Percentiles rank a stretch among this genome's conserved stretches.
These are phyloP conservation scores for Drosophila longiperda DNA, from an alignment of 2,888 invertebrate genomes.

Conservation along the genomic window DNA sequence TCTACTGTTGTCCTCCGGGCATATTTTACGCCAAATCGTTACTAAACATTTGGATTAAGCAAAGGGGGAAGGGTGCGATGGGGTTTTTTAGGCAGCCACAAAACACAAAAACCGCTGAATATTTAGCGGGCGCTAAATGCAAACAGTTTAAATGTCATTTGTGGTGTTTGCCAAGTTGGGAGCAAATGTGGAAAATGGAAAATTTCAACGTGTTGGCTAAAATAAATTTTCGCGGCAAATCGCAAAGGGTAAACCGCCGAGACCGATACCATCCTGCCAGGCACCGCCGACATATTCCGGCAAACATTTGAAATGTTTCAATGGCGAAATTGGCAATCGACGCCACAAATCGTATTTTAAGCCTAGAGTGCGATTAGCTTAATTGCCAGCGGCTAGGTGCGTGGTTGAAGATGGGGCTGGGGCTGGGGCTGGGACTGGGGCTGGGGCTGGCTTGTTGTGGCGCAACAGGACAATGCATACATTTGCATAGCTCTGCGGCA, in stretches of 20 bases:
- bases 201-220: constrained; percentile 51
- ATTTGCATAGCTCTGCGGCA: constrained; percentile 70
- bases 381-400: constrained; percentile 78
- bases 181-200: constrained; percentile 33
- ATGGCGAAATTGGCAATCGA: constrained; percentile 72
- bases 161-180: constrained; percentile 26
- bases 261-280: not conserved
- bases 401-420: not conserved
- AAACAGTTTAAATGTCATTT: constrained; percentile 76
- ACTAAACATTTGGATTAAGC: constrained; percentile 59
- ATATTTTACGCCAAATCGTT: constrained; percentile 29
- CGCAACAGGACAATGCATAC: constrained; percentile 76
- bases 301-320: constrained; percentile 41
- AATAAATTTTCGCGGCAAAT: constrained; percentile 53
- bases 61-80: not conserved
- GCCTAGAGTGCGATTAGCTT: constrained; percentile 85
- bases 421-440: no score
- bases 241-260: constrained; percentile 41
- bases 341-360: constrained; percentile 83
- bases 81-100: constrained; percentile 40
- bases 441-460: constrained; percentile 13
- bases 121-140: constrained; percentile 61
- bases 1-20: not conserved
- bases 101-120: constrained; percentile 68
- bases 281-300: not conserved